Evolutionary conservation across 2,797 vertebrate genomes (phyloP).

Genomic region (Tenualosa ilisha): DNA sequence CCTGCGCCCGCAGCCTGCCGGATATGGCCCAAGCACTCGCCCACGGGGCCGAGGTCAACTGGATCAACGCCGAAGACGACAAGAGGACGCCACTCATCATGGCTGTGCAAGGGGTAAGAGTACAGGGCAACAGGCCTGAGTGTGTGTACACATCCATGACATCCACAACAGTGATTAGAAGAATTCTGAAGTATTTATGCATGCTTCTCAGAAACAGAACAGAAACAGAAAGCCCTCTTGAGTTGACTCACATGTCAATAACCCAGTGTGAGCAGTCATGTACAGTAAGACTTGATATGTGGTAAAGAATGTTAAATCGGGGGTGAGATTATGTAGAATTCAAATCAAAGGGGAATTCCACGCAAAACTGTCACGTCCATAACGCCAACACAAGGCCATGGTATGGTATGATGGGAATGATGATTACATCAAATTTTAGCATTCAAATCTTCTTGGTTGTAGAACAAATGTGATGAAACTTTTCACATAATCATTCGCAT

Average conservation of each 20-base stretch:
- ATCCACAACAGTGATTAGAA: not conserved
- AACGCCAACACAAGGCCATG: no score
- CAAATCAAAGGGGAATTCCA: no score
- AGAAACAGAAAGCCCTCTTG: no score
- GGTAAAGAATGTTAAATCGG: not conserved
- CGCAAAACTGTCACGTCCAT: no score
- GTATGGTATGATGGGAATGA: no score
- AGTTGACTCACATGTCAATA: no score
- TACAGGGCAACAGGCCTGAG: constrained; percentile 29
- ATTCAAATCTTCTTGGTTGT: no score
- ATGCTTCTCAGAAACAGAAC: not conserved
- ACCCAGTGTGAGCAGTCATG: no score
- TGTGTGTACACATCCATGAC: not conserved
- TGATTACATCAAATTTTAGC: no score
- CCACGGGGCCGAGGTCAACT: constrained; percentile 93
- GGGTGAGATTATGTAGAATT: no score
- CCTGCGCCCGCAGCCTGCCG: constrained; percentile 88
- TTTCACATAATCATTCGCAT: no score
- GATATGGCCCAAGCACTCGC: constrained; percentile 96
- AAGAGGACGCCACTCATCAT: constrained; percentile 93
- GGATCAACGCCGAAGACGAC: constrained; percentile 86
- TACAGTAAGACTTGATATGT: not conserved
- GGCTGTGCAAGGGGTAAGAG: constrained; percentile 91
- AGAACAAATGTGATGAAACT: no score
- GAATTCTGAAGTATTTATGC: not conserved